Percentiles rank a stretch among this genome's conserved stretches.
Evolutionary conservation across 1,140 invertebrate genomes (phyloP).

Genomic region (Hyles euphorbiae): DNA sequence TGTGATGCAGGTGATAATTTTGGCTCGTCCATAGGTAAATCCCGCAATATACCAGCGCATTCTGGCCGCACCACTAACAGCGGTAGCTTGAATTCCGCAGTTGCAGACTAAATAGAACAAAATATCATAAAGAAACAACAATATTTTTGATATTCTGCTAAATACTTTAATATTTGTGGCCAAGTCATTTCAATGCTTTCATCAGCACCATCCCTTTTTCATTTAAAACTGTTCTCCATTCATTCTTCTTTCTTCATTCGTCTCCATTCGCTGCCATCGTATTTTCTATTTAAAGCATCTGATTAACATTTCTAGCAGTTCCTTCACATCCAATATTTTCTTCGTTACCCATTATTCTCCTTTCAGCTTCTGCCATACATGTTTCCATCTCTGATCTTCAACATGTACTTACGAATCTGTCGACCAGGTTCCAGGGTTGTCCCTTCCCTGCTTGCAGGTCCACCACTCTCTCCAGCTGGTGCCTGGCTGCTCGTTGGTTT

Average conservation of each 20-base stretch:
- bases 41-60: conserved; percentile 77
- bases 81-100: conserved; percentile 80
- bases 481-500: conserved; percentile 72
- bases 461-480: conserved; percentile 73
- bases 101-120: conserved; percentile 73
- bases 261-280: conserved; percentile 17
- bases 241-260: conserved; percentile 31
- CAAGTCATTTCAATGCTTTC: no score
- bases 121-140: no score
- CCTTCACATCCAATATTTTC: not conserved
- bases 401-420: conserved; percentile 76
- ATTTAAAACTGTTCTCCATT: not conserved
- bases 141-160: no score
- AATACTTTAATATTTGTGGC: no score
- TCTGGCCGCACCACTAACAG: conserved; percentile 79
- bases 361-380: conserved; percentile 3
- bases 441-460: conserved; percentile 76
- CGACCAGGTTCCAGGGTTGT: conserved; percentile 76
- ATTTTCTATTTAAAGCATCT: no score
- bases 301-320: no score
- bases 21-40: conserved; percentile 76
- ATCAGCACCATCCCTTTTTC: not conserved
- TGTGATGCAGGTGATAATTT: conserved; percentile 70
- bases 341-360: conserved; percentile 31
- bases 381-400: conserved; percentile 1